Base-by-base conservation (phyloP, 2,797 vertebrate genomes). In the Sebastes hopkinsi region DNA sequence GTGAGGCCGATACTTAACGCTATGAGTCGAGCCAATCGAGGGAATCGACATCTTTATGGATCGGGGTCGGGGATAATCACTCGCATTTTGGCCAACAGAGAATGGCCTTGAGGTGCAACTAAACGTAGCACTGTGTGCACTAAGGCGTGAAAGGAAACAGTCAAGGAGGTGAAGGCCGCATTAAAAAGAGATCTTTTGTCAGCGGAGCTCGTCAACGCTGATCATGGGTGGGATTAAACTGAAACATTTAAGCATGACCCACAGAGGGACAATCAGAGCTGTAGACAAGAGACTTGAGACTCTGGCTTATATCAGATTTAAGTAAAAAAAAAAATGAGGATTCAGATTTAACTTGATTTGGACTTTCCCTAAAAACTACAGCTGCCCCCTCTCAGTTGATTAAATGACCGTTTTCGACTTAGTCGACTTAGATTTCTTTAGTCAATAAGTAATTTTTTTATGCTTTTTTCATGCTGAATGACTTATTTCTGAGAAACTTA, bases 101-200 rank as follows among this genome's bases (percentile, higher is more conserved):
- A 78, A 85, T n/a, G 68, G 81, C 83, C 79, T 72, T 56, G 36
- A 90, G 85, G 71, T 71, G 72, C 60, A 77, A 62, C 52, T 84
- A 56, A 56, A 82, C 25, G 55, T 58, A 78, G 30, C 67, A 18
- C 11, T 1, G 11, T 23, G 36, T 66, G 70, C 62, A 68, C 6
- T 14, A 56, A 77, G 34, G 74, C 69, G 32, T 38, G 65, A 79
- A 73, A 61, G 52, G 80, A 76, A 58, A 76, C 38, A 81, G 72
- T 78, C 54, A 64, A 74, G 8, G 42, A 50, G 69, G 52, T 77
- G 50, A 79, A 67, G 55, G 68, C 29, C n/a, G 46, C 30, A 71
- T 75, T 56, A 79, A 81, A 77, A 66, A 55, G 25, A 77, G 9
- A 82, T 77, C 3, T 58, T 66, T 60, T 60, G 67, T 65, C 68